Base-by-base conservation (phyloP, 2,888 invertebrate species). In the Phragmatobia fuliginosa region DNA sequence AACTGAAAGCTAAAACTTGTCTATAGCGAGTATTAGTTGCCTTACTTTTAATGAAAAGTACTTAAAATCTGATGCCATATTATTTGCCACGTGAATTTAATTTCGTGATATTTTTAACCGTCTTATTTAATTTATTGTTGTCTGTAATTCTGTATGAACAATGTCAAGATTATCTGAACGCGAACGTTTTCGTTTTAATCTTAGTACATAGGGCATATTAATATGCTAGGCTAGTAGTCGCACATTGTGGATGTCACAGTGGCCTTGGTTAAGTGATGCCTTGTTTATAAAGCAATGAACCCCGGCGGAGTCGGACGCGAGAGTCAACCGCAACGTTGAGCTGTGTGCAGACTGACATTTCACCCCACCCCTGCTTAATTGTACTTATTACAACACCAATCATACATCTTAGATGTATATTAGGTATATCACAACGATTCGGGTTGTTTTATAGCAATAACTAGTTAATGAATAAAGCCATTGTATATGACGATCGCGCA, bases 31-130 rank as follows among this genome's bases (percentile, higher is more conserved):
- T 84, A 77, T 70, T 80, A 80, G 81, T 88, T 87, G 85, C 85
- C 83, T 86, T 90, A 90, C 88, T 88, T 90, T 90, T 85, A 90
- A 87, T 86, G 88, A 90, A 45, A 92, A 89, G 94, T 94, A 94
- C 94, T 94, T 94, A 94, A 94, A 88, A 90, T 90, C 94, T 92
- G 93, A 92, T 94, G 94, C 94, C 94, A 95, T 95, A 94, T 94
- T 90, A 89, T 94, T 94, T 94, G 94, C 94, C 94, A 94, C 94
- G 85, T 91, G 92, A 92, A 90, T 93, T 92, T 91, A 89, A 84
- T 92, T 92, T 93, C 92, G 92, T 94, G 93, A 94, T 94, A 92
- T 92, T 89, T 91, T 93, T 89, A 88, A 89, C 88, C 88, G 85
- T 90, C 87, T 91, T 90, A 89, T 91, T 92, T 92, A 91, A 92